Evolutionary conservation across 2,797 vertebrate genomes (phyloP), one percentile per base, ranked within the genome.

Genomic region (Acanthopagrus latus): DNA sequence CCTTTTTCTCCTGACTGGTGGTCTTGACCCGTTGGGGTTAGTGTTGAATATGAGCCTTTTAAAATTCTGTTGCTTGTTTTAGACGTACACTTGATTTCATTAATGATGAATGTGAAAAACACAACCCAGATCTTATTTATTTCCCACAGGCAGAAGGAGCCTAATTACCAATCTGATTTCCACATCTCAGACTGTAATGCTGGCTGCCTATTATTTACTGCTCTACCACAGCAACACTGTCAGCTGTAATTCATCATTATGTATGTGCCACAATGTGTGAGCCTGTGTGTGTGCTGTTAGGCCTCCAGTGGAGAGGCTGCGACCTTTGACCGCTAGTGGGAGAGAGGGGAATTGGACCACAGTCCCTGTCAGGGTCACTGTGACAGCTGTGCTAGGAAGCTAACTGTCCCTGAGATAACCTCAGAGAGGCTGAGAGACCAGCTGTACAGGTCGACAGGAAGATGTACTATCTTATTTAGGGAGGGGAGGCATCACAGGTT

Each of bases 351-450:
- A 77, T 82, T 79, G 25, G 71, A 73, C 55, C 64, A 54, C 51
- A 72, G 52, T 72, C 70, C 59, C 71, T 58, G 48, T 79, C 67
- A 82, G 82, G 82, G 84, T 74, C 81, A 81, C 55, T 38, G 9
- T 74, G 64, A 81, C 89, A 78, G 83, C 83, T 80, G 76, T 74
- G 83, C 54, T 8, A 67, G 64, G 65, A 50, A 68, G 54, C 75
- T 56, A 63, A 76, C 74, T 46, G 81, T 78, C 78, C 51, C 54
- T 62, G 66, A 82, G 74, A 78, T 73, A 64, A 80, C 33, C 72
- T 76, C 54, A 38, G 54, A 55, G 20, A 48, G 59, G 54, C 71
- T 38, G 50, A 74, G 70, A 71, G 67, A 75, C 46, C 64, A 75
- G 82, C 77, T 69, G 51, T n/a, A 54, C 52, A 66, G 18, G 60